Conservation (phyloP, 2,797 vertebrate species). For the Poecilia gillii region DNA sequence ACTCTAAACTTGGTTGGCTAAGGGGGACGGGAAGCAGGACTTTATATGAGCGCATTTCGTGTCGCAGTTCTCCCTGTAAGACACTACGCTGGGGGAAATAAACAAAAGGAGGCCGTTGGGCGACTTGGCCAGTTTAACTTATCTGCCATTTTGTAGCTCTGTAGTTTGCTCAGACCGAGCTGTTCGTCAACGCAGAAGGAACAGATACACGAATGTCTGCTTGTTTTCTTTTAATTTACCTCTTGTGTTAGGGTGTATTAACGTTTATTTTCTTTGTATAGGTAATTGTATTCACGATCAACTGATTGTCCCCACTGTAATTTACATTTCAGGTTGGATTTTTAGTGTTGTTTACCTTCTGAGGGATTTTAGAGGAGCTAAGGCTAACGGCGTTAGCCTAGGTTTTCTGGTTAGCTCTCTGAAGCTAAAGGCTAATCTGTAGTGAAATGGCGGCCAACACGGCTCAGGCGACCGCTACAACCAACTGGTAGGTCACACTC, state of each 20-base stretch:
- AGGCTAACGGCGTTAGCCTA: conserved; percentile 44
- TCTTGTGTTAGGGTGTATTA: neutral
- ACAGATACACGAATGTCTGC: neutral
- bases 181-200: conserved; percentile 15
- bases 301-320: neutral
- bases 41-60: neutral
- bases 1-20: neutral
- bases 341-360: conserved; percentile 60
- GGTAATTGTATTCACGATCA: fast-evolving
- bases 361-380: conserved; percentile 34
- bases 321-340: neutral
- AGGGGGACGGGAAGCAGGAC: neutral
- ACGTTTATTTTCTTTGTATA: neutral
- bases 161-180: conserved; percentile 19
- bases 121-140: conserved; percentile 18
- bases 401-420: conserved; percentile 40
- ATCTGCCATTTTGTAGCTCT: conserved; percentile 76
- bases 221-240: neutral
- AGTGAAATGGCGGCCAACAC: conserved; percentile 86
- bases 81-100: fast-evolving
- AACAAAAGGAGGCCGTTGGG: neutral
- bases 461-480: conserved; percentile 68
- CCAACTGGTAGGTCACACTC: conserved; percentile 76
- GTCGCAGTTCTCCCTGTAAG: conserved; percentile 29
- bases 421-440: conserved; percentile 22